phyloP scores from a whole-genome alignment of 2,113 vertebrate genomes.

The Enhydra lutris region DNA sequence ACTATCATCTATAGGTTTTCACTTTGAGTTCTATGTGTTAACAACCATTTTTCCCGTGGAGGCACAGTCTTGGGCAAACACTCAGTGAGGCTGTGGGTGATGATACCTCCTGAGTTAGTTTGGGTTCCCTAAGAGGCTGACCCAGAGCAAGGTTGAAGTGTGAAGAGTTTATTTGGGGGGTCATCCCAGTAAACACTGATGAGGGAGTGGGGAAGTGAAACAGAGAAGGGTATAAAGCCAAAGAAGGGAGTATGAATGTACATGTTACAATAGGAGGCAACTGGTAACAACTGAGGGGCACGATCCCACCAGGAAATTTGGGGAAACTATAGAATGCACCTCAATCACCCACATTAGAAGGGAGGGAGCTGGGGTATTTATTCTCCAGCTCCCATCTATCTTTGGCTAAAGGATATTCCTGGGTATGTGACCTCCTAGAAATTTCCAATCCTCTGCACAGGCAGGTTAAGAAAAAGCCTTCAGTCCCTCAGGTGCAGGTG shows the following conservation, averaged over 20 bases:
- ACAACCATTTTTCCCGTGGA: not conserved
- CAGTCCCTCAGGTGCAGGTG: not conserved
- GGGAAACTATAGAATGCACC: not conserved
- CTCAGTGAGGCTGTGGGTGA: not conserved
- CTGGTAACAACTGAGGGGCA: too few relatives aligned
- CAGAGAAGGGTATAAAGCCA: not conserved
- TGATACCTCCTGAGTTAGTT: not conserved
- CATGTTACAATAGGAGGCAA: not conserved
- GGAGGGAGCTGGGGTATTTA: not conserved
- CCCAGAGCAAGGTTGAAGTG: not conserved
- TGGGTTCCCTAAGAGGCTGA: not conserved
- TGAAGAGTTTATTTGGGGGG: not conserved
- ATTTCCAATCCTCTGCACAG: not conserved
- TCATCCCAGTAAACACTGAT: not conserved
- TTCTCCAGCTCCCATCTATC: not conserved
- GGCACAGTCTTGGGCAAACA: not conserved
- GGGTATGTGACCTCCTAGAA: not conserved
- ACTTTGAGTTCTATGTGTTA: not conserved
- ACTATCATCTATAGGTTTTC: not conserved
- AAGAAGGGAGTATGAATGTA: not conserved
- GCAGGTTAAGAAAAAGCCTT: not conserved
- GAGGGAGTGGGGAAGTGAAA: not conserved
- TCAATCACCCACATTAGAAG: not conserved
- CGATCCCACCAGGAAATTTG: not conserved
- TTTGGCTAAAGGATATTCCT: not conserved